Evolutionary conservation across 2,113 vertebrate genomes (phyloP).

Genomic region (Eleginops maclovinus): DNA sequence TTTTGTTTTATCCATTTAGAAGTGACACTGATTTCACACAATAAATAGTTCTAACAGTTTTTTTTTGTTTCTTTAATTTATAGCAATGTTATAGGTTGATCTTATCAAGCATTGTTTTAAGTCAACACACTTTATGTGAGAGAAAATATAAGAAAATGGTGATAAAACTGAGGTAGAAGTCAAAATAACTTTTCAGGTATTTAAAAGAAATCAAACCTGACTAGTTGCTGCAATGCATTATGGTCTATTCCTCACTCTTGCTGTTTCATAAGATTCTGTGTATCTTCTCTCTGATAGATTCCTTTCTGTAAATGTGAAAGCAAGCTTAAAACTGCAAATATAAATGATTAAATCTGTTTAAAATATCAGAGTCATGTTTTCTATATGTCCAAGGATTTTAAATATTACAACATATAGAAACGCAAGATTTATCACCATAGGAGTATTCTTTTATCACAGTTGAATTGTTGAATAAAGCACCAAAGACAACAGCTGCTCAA

Average conservation of each 20-base stretch:
- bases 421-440: not conserved
- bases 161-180: too few species aligned
- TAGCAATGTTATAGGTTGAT: too few species aligned
- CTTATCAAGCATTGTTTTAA: too few species aligned
- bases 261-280: not conserved
- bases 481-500: constrained; percentile 3
- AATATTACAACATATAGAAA: not conserved
- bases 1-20: not conserved
- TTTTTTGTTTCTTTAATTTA: too few species aligned
- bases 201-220: too few species aligned
- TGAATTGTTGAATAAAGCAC: not conserved
- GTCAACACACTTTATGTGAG: too few species aligned
- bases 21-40: not conserved
- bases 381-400: not conserved
- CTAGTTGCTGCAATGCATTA: constrained; percentile 15
- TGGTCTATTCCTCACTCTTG: not conserved
- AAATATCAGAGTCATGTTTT: not conserved
- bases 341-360: not conserved
- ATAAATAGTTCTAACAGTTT: not conserved
- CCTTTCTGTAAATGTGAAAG: too few species aligned
- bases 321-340: too few species aligned
- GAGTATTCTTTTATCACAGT: constrained; percentile 1
- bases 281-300: not conserved
- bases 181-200: too few species aligned
- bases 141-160: too few species aligned